A percentile compares a stretch with the other conserved stretches of the same genome.
Evolutionary conservation across 1,140 invertebrate genomes (phyloP).

Genomic region (Drosophila seguyi): DNA sequence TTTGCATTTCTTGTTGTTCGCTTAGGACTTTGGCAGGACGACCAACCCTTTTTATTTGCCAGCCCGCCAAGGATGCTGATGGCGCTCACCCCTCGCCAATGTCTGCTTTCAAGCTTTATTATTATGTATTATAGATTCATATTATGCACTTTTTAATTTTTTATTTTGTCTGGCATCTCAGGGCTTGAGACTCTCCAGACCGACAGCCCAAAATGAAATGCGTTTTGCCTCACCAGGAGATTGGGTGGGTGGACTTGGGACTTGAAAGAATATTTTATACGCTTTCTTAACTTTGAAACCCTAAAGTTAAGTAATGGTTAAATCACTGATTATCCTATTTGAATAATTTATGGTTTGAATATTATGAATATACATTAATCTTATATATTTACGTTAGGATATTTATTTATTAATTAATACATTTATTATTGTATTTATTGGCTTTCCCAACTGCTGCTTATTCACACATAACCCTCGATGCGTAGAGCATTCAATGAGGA

Average conservation of each 20-base stretch:
- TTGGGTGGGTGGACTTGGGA: not conserved
- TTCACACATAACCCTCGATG: not conserved
- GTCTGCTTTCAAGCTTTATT: constrained; percentile 71
- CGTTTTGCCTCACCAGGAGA: constrained; percentile 40
- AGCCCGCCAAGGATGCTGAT: constrained; percentile 47
- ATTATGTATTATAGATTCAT: constrained; percentile 84
- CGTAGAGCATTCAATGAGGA: constrained; percentile 9
- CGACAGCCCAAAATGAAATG: constrained; percentile 58
- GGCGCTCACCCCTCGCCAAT: constrained; percentile 12
- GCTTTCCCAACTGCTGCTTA: not conserved
- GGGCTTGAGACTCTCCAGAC: constrained; percentile 40
- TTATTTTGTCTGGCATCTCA: constrained; percentile 69
- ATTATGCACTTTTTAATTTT: constrained; percentile 81
- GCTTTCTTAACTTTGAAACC: not conserved
- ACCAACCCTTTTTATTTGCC: constrained; percentile 72
- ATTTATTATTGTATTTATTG: not conserved
- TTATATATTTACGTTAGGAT: not conserved
- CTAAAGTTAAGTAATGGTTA: not conserved
- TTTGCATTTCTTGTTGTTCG: constrained; percentile 78
- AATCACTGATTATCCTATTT: not conserved
- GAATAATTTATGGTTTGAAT: too few relatives aligned
- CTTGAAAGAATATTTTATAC: not conserved
- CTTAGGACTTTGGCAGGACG: constrained; percentile 42
- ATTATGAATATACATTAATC: not conserved
- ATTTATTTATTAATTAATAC: not conserved